Evolutionary conservation across 2,113 vertebrate species (phyloP).

Genomic region (Chaetodon auriga): DNA sequence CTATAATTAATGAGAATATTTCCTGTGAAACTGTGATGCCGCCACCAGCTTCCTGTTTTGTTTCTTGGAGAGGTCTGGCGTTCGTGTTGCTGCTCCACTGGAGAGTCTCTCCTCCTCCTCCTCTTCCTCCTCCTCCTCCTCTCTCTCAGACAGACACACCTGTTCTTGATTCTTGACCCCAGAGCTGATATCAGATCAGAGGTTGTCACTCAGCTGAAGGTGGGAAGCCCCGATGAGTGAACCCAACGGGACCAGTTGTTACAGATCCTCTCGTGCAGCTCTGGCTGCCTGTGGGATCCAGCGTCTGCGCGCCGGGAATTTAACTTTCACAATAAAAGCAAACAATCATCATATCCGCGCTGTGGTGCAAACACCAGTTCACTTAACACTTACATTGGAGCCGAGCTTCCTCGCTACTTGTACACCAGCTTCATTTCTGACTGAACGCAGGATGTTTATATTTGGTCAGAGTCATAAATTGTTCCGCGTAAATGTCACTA

Average conservation of each 20-base stretch:
- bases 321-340: conserved; percentile 43
- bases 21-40: conserved; percentile 25
- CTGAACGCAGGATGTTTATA: conserved; percentile 31
- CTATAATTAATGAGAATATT: conserved; percentile 56
- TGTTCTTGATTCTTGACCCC: conserved; percentile 70
- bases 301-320: conserved; percentile 33
- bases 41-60: conserved; percentile 30
- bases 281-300: conserved; percentile 17
- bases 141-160: conserved; percentile 50
- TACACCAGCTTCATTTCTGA: conserved; percentile 8
- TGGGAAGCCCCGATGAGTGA: conserved; percentile 49
- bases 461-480: conserved; percentile 48
- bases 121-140: neutral
- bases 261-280: neutral
- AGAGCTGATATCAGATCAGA: conserved; percentile 63
- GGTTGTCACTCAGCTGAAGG: conserved; percentile 61
- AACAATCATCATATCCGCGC: conserved; percentile 40
- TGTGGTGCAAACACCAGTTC: conserved; percentile 1
- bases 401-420: neutral
- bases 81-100: conserved; percentile 14
- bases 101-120: neutral
- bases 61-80: neutral
- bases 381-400: conserved; percentile 3
- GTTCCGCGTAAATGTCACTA: conserved; percentile 34
- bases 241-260: conserved; percentile 50